Conservation (phyloP, 30 jellyfish, hydroid and myxozoan species). For the Turritopsis dohrnii region DNA sequence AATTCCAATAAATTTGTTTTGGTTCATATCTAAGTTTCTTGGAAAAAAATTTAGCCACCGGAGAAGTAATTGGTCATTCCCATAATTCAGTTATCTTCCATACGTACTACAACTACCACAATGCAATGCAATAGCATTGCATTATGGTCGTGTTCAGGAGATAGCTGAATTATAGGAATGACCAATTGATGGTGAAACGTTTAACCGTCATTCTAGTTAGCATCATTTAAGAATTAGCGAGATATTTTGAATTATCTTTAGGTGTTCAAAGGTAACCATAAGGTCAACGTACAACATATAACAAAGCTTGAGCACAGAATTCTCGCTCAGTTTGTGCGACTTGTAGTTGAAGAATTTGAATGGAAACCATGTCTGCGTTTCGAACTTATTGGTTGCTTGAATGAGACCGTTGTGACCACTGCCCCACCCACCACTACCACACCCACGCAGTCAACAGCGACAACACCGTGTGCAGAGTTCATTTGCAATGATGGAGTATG, state of each 20-base stretch:
- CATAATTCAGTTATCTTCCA: too few relatives aligned
- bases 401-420: background rate
- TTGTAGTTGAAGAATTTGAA: conserved; percentile 17
- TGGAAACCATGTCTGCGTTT: conserved; percentile 55
- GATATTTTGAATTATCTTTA: background rate
- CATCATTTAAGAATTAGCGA: background rate
- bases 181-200: too few relatives aligned
- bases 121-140: too few relatives aligned
- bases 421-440: conserved; percentile 44
- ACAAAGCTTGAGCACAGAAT: conserved; percentile 37
- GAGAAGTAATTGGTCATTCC: too few relatives aligned
- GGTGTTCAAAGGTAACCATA: conserved; percentile 50
- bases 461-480: conserved; percentile 66
- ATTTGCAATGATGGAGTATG: conserved; percentile 48
- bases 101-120: too few relatives aligned
- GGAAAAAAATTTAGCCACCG: too few relatives aligned
- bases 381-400: conserved; percentile 60
- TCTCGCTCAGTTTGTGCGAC: conserved; percentile 36
- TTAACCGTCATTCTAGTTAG: background rate
- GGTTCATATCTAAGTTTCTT: too few relatives aligned
- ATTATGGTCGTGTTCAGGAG: too few relatives aligned
- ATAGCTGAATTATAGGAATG: too few relatives aligned
- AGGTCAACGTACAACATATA: background rate
- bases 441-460: conserved; percentile 11
- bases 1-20: too few relatives aligned